phyloP scores from a whole-genome alignment of 2,888 invertebrate genomes.

The Philhelius pedissequus region DNA sequence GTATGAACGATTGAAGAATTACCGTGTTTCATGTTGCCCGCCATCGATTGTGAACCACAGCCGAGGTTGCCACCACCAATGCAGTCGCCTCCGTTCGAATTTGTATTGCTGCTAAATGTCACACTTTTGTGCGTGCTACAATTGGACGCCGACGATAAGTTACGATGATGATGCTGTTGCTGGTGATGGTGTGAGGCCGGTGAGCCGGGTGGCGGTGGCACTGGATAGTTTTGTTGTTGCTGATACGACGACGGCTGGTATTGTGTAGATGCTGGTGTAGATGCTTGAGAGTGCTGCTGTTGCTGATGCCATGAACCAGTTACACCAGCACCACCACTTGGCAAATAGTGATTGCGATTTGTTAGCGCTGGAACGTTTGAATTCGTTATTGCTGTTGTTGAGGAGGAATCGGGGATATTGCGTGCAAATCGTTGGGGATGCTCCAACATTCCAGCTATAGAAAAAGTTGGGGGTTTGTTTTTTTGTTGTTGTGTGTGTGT shows the following conservation, averaged over 20 bases:
- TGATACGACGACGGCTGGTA: slow-evolving; percentile 74
- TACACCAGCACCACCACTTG: slow-evolving; percentile 77
- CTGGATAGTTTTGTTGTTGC: slow-evolving; percentile 69
- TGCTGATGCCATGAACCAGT: slow-evolving; percentile 73
- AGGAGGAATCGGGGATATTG: slow-evolving; percentile 83
- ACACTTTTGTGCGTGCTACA: slow-evolving; percentile 79
- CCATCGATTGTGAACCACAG: slow-evolving; percentile 78
- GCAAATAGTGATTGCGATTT: slow-evolving; percentile 69
- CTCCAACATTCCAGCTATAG: slow-evolving; percentile 78
- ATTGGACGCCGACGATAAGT: slow-evolving; percentile 78
- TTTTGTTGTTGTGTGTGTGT: slow-evolving; percentile 19
- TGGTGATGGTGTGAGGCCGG: slow-evolving; percentile 68
- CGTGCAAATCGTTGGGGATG: slow-evolving; percentile 84
- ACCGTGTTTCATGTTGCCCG: slow-evolving; percentile 80
- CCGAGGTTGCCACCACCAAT: slow-evolving; percentile 75
- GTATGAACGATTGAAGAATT: slow-evolving; percentile 46
- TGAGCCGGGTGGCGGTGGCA: slow-evolving; percentile 69
- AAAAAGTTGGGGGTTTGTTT: slow-evolving; percentile 25
- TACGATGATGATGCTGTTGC: slow-evolving; percentile 76
- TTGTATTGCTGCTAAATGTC: slow-evolving; percentile 77
- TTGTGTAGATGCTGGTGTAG: slow-evolving; percentile 75
- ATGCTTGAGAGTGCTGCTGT: slow-evolving; percentile 67
- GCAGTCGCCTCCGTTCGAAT: slow-evolving; percentile 75
- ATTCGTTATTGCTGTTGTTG: slow-evolving; percentile 74
- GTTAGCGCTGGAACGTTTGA: slow-evolving; percentile 79